Base-by-base conservation (phyloP, 2,888 invertebrate species). In the Folsomia manolachei region DNA sequence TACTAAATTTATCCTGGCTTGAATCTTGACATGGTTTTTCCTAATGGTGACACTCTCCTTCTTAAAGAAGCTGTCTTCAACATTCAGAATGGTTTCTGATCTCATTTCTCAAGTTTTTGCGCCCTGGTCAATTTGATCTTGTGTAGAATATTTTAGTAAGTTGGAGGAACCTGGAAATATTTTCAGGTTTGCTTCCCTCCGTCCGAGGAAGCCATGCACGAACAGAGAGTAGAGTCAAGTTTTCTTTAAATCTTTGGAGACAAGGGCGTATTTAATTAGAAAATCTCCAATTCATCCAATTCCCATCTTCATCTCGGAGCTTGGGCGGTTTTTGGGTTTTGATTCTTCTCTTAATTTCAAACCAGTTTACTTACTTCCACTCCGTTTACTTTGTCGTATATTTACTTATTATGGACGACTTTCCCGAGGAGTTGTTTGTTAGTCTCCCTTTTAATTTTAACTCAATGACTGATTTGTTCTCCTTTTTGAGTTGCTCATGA, bases 241-340 rank as follows among this genome's bases (percentile, higher is more conserved):
- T 56, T 56, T 21, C 19, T 7, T 56, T n/a, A n/a, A n/a, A n/a
- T 21, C 21, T 56, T 56, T n/a, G 52, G 26, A 65, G 68, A 67
- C 68, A 60, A 74, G 74, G 76, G 74, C 71, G 77, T 74, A 79
- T 79, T 79, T 78, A 79, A 78, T 79, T 79, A 79, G 79, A 78
- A 78, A 78, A 79, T 74, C 78, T 78, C 75, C 76, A 78, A 79
- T 56, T 56, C 56, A 56, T 56, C 21, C 56, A 18, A 19, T 56
- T 56, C 56, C n/a, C n/a, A 7, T 21, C 52, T 4, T 39, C 7
- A 39, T 39, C 7, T 52, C 53, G 26, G 27, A 39, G 4, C n/a
- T 27, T 7, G 63, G 63, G 68, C 62, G 52, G 61, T 65, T 68
- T 61, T 63, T 63, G 65, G 69, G 23, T 19, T 7, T 56, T 56